Evolutionary conservation across 2,797 vertebrate genomes (phyloP).

Genomic region (Centroberyx gerrardi): DNA sequence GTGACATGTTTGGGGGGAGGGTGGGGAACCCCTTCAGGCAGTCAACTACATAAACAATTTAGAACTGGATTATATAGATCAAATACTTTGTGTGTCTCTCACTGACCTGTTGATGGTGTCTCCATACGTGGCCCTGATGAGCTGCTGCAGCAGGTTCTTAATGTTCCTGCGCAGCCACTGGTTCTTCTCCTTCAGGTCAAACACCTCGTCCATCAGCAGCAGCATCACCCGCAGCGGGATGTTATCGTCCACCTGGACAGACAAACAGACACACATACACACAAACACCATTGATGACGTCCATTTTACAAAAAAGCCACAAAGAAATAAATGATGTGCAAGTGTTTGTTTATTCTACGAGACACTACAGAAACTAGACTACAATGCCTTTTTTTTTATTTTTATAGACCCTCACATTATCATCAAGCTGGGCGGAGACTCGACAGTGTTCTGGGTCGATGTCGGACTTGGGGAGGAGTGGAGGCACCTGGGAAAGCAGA

Average conservation of each 20-base stretch:
- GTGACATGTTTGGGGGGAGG: too few relatives aligned
- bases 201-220: constrained; percentile 98
- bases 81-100: too few relatives aligned
- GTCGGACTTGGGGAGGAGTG: constrained; percentile 91
- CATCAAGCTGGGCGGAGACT: constrained; percentile 96
- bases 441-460: constrained; percentile 96
- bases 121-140: constrained; percentile 95
- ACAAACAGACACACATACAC: not conserved
- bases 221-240: constrained; percentile 97
- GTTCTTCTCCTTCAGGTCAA: constrained; percentile 98
- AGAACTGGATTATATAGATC: too few relatives aligned
- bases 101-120: constrained; percentile 96
- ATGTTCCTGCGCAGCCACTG: constrained; percentile 98
- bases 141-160: constrained; percentile 98
- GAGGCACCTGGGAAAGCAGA: constrained; percentile 76
- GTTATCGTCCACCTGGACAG: constrained; percentile 94
- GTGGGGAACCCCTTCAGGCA: too few relatives aligned
- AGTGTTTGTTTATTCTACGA: not conserved
- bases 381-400: too few relatives aligned
- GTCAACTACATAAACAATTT: too few relatives aligned
- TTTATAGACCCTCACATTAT: constrained; percentile 87
- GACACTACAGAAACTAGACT: too few relatives aligned
- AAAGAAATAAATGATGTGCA: not conserved
- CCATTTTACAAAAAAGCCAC: not conserved
- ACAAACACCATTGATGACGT: not conserved